Evolutionary conservation across 2,888 invertebrate species (phyloP), one percentile per base, ranked within the genome.

Genomic region (Cephus pulcher): DNA sequence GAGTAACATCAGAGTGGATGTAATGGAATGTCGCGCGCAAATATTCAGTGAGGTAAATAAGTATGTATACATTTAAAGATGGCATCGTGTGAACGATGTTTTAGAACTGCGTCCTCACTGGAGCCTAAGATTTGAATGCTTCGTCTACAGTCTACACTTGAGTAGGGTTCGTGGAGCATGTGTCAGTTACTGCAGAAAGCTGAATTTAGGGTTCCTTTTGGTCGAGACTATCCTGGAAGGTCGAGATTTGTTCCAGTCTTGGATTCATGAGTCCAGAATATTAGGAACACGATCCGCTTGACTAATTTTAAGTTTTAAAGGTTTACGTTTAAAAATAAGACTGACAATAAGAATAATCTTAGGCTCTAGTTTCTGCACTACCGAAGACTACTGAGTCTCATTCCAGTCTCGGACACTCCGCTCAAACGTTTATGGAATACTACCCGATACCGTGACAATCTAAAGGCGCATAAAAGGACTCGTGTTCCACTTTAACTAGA

Each of bases 361-460:
- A 23, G 71, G 71, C 23, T 71, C 71, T 71, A 85, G 83, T 85
- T 86, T 81, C 84, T 81, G 80, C 80, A 82, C 80, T 84, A 86
- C 78, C 85, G 87, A 89, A 90, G 90, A 90, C 87, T 82, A 78
- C 84, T 87, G 90, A 90, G 90, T 89, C 90, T 90, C 86, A 82
- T 56, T 56, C 23, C 56, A 56, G 56, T 56, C 56, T 56, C 23
- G 56, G 23, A 56, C 23, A 56, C 23, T 15, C 9, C 23, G 56
- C 15, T 56, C 9, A 9, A 23, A 56, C 9, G 56, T 56, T 56
- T 23, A 56, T 56, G 56, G 56, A 56, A 56, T 56, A 56, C 56
- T 9, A 9, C 15, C 23, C 56, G 56, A 56, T 23, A 56, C 23
- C 23, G 56, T 23, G 56, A 56, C 56, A 56, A 56, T 56, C 56